A percentile compares a stretch with the other conserved stretches of the same genome.
These are phyloP conservation scores for Colossoma macropomum DNA, from an alignment of 2,113 vertebrate species.

Conservation along the genomic window DNA sequence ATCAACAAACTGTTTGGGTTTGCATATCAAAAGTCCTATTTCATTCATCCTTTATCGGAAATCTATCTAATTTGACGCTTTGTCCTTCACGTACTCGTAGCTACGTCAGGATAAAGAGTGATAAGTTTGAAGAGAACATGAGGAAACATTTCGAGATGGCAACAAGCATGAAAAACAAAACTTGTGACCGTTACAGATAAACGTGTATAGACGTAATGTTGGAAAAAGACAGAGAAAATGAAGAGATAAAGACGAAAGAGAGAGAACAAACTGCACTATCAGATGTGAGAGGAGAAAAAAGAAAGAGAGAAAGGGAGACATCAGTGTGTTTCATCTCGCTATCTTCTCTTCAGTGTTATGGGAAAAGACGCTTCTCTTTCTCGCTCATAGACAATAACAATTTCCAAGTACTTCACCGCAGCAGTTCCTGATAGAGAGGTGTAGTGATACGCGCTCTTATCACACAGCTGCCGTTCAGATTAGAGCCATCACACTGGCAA, in stretches of 20 bases:
- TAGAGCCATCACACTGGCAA: constrained; percentile 52
- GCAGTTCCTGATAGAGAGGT: constrained; percentile 65
- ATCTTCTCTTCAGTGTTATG: constrained; percentile 68
- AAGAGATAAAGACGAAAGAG: background rate
- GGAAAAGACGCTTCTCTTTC: constrained; percentile 71
- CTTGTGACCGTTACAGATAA: constrained; percentile 5
- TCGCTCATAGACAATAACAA: constrained; percentile 73
- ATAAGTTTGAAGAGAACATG: background rate
- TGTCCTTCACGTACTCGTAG: background rate
- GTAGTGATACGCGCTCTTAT: constrained; percentile 65
- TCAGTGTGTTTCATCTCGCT: constrained; percentile 67
- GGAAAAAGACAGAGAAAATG: constrained; percentile 4
- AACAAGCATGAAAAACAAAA: constrained; percentile 1
- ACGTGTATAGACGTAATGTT: background rate
- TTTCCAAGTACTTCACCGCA: constrained; percentile 69
- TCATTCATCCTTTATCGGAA: background rate
- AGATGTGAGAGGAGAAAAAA: constrained; percentile 28
- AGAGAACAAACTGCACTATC: constrained; percentile 42
- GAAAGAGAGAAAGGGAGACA: constrained; percentile 61
- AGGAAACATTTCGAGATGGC: constrained; percentile 4
- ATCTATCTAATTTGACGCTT: background rate
- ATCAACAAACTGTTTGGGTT: no score
- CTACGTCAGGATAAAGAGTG: background rate
- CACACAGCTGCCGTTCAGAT: constrained; percentile 62
- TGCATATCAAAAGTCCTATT: background rate